Evolutionary conservation across 2,113 vertebrate genomes (phyloP).

Genomic region (Ophthalmolycus amberensis): DNA sequence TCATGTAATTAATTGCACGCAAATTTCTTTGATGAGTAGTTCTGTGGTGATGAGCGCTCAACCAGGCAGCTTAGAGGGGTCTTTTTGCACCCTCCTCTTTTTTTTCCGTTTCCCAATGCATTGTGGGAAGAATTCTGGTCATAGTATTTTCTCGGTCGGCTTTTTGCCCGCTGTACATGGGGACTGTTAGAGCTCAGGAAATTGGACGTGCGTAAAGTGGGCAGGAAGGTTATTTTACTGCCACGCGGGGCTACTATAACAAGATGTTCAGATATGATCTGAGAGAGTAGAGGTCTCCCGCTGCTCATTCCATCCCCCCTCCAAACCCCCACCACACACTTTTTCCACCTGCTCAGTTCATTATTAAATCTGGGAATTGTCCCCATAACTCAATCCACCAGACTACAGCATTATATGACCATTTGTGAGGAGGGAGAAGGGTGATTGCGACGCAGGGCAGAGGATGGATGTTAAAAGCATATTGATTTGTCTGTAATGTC

Average conservation of each 20-base stretch:
- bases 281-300: conserved; percentile 77
- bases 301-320: conserved; percentile 61
- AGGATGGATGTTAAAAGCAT: conserved; percentile 87
- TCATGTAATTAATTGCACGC: conserved; percentile 97
- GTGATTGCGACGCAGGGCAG: conserved; percentile 73
- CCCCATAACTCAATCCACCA: conserved; percentile 82
- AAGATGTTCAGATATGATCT: conserved; percentile 84
- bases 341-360: conserved; percentile 75
- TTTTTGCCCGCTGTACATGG: conserved; percentile 22
- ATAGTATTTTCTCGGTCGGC: conserved; percentile 15
- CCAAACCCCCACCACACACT: conserved; percentile 42
- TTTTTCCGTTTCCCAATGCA: conserved; percentile 30
- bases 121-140: conserved; percentile 42
- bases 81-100: conserved; percentile 37
- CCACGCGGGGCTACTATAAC: conserved; percentile 77
- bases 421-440: conserved; percentile 77
- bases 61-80: conserved; percentile 86
- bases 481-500: conserved; percentile 86
- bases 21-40: conserved; percentile 97
- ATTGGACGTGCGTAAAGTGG: conserved; percentile 65
- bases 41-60: conserved; percentile 92
- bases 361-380: conserved; percentile 87
- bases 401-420: conserved; percentile 82
- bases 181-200: conserved; percentile 48
- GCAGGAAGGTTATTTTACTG: conserved; percentile 77